Evolutionary conservation across 2,797 vertebrate species (phyloP).

Genomic region (Ispidina picta): DNA sequence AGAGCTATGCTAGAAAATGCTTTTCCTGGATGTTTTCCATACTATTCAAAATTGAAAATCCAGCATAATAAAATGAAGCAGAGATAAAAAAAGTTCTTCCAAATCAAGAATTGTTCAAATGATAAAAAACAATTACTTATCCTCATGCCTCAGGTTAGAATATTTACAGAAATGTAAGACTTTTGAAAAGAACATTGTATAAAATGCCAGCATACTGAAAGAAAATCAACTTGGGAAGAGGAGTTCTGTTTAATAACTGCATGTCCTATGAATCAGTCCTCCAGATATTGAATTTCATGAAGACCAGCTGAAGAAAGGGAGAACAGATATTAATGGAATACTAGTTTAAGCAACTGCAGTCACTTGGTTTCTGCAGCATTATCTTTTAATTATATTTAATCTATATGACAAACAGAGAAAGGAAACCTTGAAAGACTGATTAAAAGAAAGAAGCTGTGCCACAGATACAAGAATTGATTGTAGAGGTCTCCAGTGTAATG

Average conservation of each 20-base stretch:
- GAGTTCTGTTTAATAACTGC: neutral
- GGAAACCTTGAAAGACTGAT: neutral
- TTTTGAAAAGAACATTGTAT: neutral
- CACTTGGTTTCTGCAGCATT: constrained; percentile 15
- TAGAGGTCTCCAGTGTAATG: neutral
- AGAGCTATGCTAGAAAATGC: neutral
- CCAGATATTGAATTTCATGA: neutral
- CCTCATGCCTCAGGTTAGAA: neutral
- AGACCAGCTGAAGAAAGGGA: neutral
- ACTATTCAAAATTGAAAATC: neutral
- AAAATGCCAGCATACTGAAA: neutral
- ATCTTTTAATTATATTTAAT: constrained; percentile 43
- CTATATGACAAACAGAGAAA: constrained; percentile 5
- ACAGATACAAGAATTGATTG: neutral
- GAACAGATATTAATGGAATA: neutral
- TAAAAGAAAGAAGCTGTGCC: neutral
- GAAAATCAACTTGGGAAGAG: constrained; percentile 13
- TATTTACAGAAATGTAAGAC: neutral
- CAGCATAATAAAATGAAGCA: neutral
- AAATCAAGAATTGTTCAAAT: neutral
- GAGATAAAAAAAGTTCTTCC: neutral
- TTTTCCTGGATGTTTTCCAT: neutral
- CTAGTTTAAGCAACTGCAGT: neutral
- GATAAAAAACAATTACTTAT: neutral
- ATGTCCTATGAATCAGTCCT: neutral